Percentiles rank a stretch among this genome's conserved stretches.
phyloP scores from a whole-genome alignment of 2,797 vertebrate genomes.

The Sylvia borin region DNA sequence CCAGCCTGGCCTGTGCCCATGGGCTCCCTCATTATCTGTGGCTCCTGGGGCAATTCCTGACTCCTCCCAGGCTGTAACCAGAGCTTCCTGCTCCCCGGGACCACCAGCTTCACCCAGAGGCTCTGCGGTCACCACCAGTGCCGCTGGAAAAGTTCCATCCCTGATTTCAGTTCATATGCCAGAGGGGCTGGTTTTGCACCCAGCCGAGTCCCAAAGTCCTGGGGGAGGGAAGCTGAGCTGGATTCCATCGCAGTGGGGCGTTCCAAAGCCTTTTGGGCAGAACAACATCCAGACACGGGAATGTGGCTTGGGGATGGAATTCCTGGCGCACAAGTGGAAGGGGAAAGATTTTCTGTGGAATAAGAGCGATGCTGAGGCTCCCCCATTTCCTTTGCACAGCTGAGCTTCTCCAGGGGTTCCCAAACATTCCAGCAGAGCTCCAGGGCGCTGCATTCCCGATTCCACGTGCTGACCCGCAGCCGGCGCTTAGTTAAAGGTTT shows the following conservation, averaged over 20 bases:
- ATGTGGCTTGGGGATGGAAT: fast-evolving
- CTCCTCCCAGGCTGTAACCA: not conserved
- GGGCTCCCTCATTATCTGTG: fast-evolving
- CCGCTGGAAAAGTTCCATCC: not conserved
- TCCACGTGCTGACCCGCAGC: not conserved
- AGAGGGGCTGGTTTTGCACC: not conserved
- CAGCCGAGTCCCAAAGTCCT: not conserved
- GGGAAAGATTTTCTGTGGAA: not conserved
- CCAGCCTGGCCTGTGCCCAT: not conserved
- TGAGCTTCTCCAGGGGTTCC: not conserved
- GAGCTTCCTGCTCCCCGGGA: not conserved
- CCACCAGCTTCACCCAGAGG: not conserved
- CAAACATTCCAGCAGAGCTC: not conserved
- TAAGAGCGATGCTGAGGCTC: fast-evolving
- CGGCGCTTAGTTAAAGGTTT: slow-evolving; percentile 48
- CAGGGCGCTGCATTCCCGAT: not conserved
- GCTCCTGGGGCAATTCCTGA: not conserved
- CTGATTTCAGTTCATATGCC: not conserved
- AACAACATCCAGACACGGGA: fast-evolving
- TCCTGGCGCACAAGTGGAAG: not conserved
- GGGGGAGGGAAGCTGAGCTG: not conserved
- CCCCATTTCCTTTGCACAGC: fast-evolving
- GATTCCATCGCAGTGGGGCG: not conserved
- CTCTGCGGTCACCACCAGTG: not conserved
- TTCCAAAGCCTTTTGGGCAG: not conserved